Evolutionary conservation across 2,888 invertebrate species (phyloP).

Genomic region (Ctenicera cuprea): DNA sequence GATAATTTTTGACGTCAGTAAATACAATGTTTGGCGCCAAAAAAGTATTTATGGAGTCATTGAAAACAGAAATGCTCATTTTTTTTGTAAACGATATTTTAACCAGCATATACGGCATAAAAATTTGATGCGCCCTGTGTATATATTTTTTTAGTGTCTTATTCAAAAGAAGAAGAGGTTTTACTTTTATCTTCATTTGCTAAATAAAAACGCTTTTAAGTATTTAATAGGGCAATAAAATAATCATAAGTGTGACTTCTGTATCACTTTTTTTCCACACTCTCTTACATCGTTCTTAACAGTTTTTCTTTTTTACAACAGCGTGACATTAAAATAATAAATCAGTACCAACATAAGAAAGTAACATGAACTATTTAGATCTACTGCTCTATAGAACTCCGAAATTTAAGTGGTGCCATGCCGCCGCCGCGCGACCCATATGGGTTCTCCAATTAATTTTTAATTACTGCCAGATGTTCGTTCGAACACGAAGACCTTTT

Average conservation of each 20-base stretch:
- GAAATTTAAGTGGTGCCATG: constrained; percentile 35
- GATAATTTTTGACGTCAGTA: no score
- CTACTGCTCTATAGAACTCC: constrained; percentile 41
- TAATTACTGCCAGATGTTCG: constrained; percentile 54
- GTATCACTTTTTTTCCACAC: constrained; percentile 69
- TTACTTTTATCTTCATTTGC: no score
- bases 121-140: no score
- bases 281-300: constrained; percentile 70
- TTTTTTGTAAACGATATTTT: no score
- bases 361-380: constrained; percentile 62
- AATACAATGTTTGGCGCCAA: no score
- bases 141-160: no score
- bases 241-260: constrained; percentile 55
- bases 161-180: no score
- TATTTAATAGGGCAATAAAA: constrained; percentile 14
- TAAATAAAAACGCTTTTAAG: neutral
- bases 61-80: no score
- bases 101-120: no score
- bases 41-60: no score
- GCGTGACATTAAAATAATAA: constrained; percentile 67
- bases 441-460: constrained; percentile 50
- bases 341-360: constrained; percentile 63
- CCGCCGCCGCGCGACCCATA: neutral
- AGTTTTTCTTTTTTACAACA: constrained; percentile 68
- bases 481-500: constrained; percentile 7